Evolutionary conservation across 2,888 invertebrate genomes (phyloP).

Genomic region (Acanthosepion lycidas): DNA sequence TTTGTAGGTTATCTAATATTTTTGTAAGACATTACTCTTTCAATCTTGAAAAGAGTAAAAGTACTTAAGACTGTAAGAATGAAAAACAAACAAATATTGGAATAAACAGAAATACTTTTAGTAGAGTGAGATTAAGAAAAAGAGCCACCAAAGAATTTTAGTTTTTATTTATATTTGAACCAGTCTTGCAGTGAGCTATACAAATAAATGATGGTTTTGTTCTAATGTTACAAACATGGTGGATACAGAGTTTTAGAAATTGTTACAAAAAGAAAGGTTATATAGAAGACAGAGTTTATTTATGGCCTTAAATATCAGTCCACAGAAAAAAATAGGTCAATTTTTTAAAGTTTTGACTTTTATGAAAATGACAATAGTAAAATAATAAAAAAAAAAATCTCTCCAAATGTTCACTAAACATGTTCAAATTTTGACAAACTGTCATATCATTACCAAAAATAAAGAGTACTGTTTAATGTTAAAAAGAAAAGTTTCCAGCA

Average conservation of each 20-base stretch:
- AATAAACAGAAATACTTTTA: no score
- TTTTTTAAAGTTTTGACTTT: neutral
- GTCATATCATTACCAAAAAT: no score
- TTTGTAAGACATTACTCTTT: neutral
- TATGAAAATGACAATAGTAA: neutral
- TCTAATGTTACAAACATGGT: constrained; percentile 11
- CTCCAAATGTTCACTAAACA: no score
- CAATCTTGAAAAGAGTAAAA: neutral
- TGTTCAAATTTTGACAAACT: no score
- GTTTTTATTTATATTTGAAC: neutral
- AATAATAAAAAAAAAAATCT: no score
- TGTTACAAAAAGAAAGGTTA: neutral
- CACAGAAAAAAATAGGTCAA: neutral
- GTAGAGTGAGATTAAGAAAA: neutral
- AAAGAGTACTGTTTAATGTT: no score
- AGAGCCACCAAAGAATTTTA: neutral
- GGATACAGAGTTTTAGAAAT: neutral
- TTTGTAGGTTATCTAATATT: neutral
- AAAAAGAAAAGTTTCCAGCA: no score
- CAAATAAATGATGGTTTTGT: neutral
- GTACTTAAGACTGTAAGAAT: neutral
- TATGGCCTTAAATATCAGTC: neutral
- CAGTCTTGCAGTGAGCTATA: neutral
- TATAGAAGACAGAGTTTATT: neutral
- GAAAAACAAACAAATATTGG: no score